Percentiles rank a stretch among this genome's conserved stretches.
phyloP scores from a whole-genome alignment of 2,797 vertebrate species.

The Harpagifer antarcticus region DNA sequence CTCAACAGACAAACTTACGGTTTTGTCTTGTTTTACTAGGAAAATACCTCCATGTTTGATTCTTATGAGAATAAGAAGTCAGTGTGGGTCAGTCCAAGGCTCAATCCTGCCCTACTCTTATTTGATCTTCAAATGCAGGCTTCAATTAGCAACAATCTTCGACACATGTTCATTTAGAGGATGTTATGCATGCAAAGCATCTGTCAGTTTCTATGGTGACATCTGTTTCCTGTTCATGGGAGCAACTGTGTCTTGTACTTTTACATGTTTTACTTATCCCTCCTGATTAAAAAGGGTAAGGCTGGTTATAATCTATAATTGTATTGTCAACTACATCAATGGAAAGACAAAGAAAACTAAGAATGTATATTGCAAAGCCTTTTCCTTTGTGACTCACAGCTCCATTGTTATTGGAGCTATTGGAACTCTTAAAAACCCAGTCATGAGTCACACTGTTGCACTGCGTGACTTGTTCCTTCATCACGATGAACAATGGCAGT shows the following conservation, averaged over 20 bases:
- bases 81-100: background rate
- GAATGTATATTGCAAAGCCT: background rate
- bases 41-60: background rate
- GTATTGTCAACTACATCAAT: background rate
- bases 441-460: background rate
- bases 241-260: background rate
- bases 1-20: constrained; percentile 4
- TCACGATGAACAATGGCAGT: background rate
- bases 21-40: background rate
- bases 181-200: background rate
- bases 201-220: background rate
- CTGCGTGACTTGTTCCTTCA: background rate
- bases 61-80: background rate
- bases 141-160: background rate
- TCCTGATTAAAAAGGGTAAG: background rate
- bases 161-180: background rate
- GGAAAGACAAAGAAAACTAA: background rate
- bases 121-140: background rate
- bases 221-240: background rate
- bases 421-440: constrained; percentile 4
- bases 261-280: background rate
- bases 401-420: background rate
- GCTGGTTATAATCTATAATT: background rate
- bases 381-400: background rate
- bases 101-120: background rate